Evolutionary conservation across 30 jellyfish, hydroid and myxozoan genomes (phyloP).

Genomic region (Pelagia noctiluca): DNA sequence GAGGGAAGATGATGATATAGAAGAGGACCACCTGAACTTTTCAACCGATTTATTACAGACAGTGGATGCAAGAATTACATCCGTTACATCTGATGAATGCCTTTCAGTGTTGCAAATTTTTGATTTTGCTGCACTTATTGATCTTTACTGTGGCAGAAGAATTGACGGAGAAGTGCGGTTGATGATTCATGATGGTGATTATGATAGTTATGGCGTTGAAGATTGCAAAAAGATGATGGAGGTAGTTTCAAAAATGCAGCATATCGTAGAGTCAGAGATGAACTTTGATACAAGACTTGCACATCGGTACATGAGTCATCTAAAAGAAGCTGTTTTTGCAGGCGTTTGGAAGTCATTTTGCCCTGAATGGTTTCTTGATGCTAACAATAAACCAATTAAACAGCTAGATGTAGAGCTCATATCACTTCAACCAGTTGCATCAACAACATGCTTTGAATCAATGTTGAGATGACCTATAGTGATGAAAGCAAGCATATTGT

Average conservation of each 20-base stretch:
- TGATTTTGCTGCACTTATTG: not conserved
- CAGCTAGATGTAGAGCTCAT: no score
- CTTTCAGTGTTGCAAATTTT: not conserved
- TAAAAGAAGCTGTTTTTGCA: not conserved
- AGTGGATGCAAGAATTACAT: not conserved
- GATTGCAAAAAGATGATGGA: not conserved
- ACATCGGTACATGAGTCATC: not conserved
- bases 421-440: not conserved
- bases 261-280: not conserved
- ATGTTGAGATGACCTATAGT: not conserved
- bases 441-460: conserved; percentile 1
- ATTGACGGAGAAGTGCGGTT: not conserved
- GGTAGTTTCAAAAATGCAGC: not conserved
- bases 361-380: conserved; percentile 1
- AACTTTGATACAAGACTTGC: conserved; percentile 1
- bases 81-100: not conserved
- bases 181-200: not conserved
- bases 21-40: not conserved
- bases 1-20: conserved; percentile 20
- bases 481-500: not conserved
- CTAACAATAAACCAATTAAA: not conserved
- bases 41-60: not conserved
- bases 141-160: not conserved
- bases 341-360: not conserved
- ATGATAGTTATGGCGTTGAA: not conserved